Evolutionary conservation across 2,888 invertebrate genomes (phyloP), one percentile per base, ranked within the genome.

Genomic region (Priapulus caudatus): DNA sequence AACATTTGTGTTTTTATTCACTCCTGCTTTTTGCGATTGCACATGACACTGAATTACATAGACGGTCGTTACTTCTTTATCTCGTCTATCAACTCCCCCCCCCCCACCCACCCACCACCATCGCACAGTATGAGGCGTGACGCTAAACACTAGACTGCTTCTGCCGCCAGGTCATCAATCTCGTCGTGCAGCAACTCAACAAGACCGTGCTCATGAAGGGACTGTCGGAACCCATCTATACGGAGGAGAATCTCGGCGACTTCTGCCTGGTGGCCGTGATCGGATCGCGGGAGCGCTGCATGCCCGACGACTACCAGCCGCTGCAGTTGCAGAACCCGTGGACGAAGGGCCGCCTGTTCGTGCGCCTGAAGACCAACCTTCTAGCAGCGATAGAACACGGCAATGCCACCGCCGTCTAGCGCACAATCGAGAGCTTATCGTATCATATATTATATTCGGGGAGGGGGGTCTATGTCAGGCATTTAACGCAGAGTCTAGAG

Each of bases 201-300:
- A 87, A 89, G 83, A 89, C 90, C 15, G 86, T 87, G 50, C 81
- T 86, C 18, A 74, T 88, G 19, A 90, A 88, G 70, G 84, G 46
- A 2, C 85, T 84, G 68, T 54, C 58, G 4, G 63, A 61, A 20
- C 91, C 91, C 0, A 83, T 89, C 44, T 74, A 74, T 58, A 46
- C 83, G 0, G 79, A 83, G 1, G 88, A 70, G 18, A 83, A 86
- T 68, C 74, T 90, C 54, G 80, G 81, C 55, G 88, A 89, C 67
- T 93, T 92, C 72, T 93, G 92, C 68, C 77, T 95, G 46, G 93
- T 93, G 2, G 90, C 92, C 0, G 92, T 95, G 22, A 90, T 95
- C 53, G 95, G 95, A 0, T 90, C 91, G 0, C 75, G 93, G 23
- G 95, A 97, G 66, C 78, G 95, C 54, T 91, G 95, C 65, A 77